These are phyloP conservation scores for Metopolophium dirhodum DNA, from an alignment of 1,140 invertebrate genomes.

Conservation along the genomic window DNA sequence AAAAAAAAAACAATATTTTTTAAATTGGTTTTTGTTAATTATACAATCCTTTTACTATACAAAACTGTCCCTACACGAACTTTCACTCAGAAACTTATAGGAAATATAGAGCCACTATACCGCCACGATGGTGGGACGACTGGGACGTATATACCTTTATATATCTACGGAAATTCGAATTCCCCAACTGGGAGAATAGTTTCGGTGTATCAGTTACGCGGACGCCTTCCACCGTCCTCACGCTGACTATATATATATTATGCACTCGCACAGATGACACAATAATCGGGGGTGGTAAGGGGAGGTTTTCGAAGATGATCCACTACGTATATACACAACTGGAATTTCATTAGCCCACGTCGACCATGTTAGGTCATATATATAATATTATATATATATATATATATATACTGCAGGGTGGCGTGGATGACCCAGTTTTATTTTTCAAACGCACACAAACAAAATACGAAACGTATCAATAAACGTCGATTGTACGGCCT, in stretches of 20 bases:
- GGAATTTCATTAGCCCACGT: slow-evolving; percentile 8
- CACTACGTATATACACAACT: background rate
- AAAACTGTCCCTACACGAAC: background rate
- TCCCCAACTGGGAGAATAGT: background rate
- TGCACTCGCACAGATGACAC: background rate
- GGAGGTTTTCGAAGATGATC: background rate
- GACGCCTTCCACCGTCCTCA: too few species aligned
- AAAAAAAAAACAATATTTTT: too few species aligned
- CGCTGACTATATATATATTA: too few species aligned
- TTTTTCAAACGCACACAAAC: background rate
- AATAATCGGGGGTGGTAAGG: background rate
- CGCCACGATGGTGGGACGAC: too few species aligned
- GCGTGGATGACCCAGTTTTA: slow-evolving; percentile 25
- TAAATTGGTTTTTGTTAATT: background rate
- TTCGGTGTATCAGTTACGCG: too few species aligned
- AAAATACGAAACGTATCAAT: slow-evolving; percentile 8
- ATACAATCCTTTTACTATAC: background rate
- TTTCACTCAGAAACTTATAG: background rate
- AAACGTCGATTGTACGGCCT: slow-evolving; percentile 43
- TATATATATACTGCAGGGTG: too few species aligned
- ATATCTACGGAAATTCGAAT: background rate
- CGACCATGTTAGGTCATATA: background rate
- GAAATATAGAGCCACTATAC: background rate
- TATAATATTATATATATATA: too few species aligned
- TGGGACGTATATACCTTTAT: background rate